Evolutionary conservation across 2,797 vertebrate species (phyloP).

Genomic region (Anomalospiza imberbis): DNA sequence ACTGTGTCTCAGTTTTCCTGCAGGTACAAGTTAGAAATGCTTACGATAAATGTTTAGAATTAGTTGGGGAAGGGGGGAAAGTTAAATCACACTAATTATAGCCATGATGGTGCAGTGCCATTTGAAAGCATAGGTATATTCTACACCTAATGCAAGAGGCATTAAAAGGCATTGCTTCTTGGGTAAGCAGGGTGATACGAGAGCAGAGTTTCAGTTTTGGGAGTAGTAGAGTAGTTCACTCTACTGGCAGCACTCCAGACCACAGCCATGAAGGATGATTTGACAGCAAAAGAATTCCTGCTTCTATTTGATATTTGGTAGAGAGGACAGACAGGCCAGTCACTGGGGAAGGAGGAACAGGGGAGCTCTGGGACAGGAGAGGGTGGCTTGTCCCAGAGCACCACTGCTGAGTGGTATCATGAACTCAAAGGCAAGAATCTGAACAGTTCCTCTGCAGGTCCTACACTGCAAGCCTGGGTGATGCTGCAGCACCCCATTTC

Average conservation of each 20-base stretch:
- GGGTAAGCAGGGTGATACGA: not conserved
- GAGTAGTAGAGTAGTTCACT: not conserved
- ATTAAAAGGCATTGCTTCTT: not conserved
- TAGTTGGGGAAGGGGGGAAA: slow-evolving; percentile 6
- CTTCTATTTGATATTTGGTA: not conserved
- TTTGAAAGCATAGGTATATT: not conserved
- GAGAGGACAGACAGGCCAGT: not conserved
- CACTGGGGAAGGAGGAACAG: not conserved
- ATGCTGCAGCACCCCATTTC: not conserved
- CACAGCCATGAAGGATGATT: not conserved
- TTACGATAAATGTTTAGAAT: slow-evolving; percentile 58
- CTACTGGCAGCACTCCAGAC: not conserved
- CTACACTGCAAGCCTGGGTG: not conserved
- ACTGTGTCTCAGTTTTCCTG: slow-evolving; percentile 68
- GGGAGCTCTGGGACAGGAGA: not conserved
- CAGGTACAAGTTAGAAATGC: slow-evolving; percentile 65
- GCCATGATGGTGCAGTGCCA: slow-evolving; percentile 2
- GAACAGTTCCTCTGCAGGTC: not conserved
- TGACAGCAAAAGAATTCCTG: not conserved
- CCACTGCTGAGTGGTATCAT: not conserved
- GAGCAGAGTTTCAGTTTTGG: not conserved
- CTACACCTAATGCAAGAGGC: not conserved
- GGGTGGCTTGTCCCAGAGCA: not conserved
- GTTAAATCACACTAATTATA: slow-evolving; percentile 48
- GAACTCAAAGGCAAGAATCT: not conserved